Conservation (phyloP, 2,888 invertebrate species). For the Eupithecia tripunctaria region DNA sequence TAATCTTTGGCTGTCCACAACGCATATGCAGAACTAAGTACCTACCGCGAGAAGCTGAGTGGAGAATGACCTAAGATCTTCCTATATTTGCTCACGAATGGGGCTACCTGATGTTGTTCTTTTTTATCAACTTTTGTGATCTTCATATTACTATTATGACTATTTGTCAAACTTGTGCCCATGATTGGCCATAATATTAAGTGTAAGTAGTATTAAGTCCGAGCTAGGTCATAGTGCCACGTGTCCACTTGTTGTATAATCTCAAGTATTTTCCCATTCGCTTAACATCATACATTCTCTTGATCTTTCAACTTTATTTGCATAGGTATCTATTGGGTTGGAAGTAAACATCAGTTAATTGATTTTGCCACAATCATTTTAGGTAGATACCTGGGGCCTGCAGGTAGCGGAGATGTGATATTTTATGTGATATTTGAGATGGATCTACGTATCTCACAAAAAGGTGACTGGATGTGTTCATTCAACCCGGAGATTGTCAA, state of each 20-base stretch:
- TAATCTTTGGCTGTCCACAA: background rate
- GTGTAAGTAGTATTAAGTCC: too few species aligned
- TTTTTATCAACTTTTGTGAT: background rate
- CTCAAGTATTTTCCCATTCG: background rate
- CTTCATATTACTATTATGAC: too few species aligned
- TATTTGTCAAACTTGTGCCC: background rate
- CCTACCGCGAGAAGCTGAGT: background rate
- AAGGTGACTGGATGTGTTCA: constrained; percentile 32
- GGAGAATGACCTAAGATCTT: background rate
- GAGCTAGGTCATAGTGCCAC: background rate
- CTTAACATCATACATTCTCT: background rate
- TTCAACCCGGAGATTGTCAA: constrained; percentile 44
- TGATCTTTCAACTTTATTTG: background rate
- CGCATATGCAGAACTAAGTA: background rate
- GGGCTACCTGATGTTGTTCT: background rate
- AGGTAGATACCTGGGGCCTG: constrained; percentile 15
- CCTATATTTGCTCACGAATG: background rate
- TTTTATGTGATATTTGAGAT: constrained; percentile 35
- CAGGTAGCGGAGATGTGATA: constrained; percentile 37
- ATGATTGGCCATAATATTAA: too few species aligned
- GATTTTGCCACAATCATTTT: background rate
- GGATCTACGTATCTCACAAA: constrained; percentile 18
- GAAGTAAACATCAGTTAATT: background rate
- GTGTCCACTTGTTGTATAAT: background rate
- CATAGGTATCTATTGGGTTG: background rate